These are phyloP conservation scores for Benitochromis conjunctus DNA, from an alignment of 2,113 vertebrate species.

Conservation along the genomic window DNA sequence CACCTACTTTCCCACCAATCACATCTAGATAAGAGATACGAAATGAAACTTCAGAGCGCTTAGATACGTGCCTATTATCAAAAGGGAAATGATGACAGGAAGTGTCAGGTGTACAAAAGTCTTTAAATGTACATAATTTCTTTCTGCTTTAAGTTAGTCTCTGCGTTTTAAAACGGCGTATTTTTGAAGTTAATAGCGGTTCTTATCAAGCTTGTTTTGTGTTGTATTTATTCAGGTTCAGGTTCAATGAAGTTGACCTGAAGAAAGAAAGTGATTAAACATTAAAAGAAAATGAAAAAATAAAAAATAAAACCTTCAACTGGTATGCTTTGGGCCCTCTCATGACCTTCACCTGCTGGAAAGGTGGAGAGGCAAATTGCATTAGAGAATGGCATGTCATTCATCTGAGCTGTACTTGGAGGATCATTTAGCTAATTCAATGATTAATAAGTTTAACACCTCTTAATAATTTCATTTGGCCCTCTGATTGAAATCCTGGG, in stretches of 20 bases:
- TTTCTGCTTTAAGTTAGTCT: not conserved
- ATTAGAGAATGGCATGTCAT: conserved; percentile 95
- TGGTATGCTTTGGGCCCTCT: conserved; percentile 75
- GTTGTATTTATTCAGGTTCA: not conserved
- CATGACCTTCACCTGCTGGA: conserved; percentile 90
- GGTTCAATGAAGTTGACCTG: not conserved
- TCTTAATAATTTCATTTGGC: conserved; percentile 99
- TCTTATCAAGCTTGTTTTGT: not conserved
- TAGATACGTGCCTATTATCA: not conserved
- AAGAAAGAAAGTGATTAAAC: not conserved
- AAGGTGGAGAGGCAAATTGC: conserved; percentile 88
- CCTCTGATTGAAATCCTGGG: conserved; percentile 91
- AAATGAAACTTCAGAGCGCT: conserved; percentile 37
- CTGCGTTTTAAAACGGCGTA: not conserved
- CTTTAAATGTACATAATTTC: not conserved
- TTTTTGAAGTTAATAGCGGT: not conserved
- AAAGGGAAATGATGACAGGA: conserved; percentile 36
- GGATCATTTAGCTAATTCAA: conserved; percentile 99
- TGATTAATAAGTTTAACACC: conserved; percentile 99
- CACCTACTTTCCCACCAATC: conserved; percentile 40
- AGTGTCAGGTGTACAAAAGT: not conserved
- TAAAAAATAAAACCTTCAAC: not conserved
- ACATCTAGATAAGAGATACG: conserved; percentile 45
- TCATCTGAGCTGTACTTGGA: conserved; percentile 91
- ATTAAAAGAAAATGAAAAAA: not conserved